These are phyloP conservation scores for Donacobius atricapilla DNA, from an alignment of 2,113 vertebrate species.

Conservation along the genomic window DNA sequence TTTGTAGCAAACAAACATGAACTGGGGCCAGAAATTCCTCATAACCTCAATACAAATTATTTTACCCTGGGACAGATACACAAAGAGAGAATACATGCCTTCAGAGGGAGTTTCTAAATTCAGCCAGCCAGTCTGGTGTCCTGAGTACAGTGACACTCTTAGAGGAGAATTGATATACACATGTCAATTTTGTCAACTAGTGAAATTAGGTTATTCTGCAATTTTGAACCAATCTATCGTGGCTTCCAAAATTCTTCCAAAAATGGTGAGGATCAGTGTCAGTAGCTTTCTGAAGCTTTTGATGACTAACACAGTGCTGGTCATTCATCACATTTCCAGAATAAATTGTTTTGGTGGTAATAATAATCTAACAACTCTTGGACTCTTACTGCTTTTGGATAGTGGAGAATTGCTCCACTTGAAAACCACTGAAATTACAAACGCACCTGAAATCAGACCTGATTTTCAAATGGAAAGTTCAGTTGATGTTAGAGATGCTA, in stretches of 20 bases:
- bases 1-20: background rate
- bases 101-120: background rate
- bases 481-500: background rate
- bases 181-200: background rate
- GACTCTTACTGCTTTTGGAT: background rate
- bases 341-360: background rate
- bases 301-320: background rate
- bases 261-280: background rate
- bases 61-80: background rate
- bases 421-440: background rate
- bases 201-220: background rate
- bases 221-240: rapidly evolving
- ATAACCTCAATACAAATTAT: background rate
- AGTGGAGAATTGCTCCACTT: background rate
- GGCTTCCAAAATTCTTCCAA: background rate
- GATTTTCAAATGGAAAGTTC: background rate
- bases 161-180: background rate
- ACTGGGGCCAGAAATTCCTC: background rate
- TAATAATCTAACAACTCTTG: background rate
- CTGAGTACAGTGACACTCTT: background rate
- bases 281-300: background rate
- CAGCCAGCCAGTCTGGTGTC: background rate
- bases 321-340: background rate
- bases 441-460: background rate
- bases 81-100: background rate